Evolutionary conservation across 1,140 invertebrate genomes (phyloP).

Genomic region (Drosophila sp.): DNA sequence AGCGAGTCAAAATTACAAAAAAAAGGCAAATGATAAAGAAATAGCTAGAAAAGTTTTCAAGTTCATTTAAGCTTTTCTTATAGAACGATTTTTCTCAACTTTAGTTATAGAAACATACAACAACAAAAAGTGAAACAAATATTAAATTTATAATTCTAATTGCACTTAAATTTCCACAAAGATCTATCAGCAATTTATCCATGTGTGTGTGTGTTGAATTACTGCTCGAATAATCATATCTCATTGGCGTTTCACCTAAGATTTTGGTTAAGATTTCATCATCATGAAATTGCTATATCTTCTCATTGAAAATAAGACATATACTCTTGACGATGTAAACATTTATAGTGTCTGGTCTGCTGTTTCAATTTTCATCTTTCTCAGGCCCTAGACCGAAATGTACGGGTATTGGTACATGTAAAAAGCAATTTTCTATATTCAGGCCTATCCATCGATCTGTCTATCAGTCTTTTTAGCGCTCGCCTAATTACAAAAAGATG

Average conservation of each 20-base stretch:
- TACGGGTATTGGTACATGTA: conserved; percentile 28
- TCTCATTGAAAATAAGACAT: conserved; percentile 9
- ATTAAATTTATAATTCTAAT: no score
- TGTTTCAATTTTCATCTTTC: conserved; percentile 76
- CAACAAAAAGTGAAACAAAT: no score
- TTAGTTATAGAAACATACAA: no score
- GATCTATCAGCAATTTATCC: no score
- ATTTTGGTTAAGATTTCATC: conserved; percentile 2
- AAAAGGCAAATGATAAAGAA: background rate
- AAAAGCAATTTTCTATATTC: conserved; percentile 29
- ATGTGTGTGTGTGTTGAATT: background rate
- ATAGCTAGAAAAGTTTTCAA: background rate
- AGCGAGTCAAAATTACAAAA: no score
- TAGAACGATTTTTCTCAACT: no score
- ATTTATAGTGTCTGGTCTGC: conserved; percentile 31
- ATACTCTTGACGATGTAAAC: conserved; percentile 54
- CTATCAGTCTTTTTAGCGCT: conserved; percentile 67
- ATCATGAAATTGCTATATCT: conserved; percentile 6
- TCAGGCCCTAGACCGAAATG: conserved; percentile 44
- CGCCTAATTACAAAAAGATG: conserved; percentile 80
- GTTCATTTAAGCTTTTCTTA: no score
- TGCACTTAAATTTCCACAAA: no score
- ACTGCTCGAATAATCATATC: background rate
- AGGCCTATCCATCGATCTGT: conserved; percentile 34
- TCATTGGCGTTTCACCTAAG: conserved; percentile 5